Evolutionary conservation across 2,797 vertebrate species (phyloP).

Genomic region (Xenops minutus): DNA sequence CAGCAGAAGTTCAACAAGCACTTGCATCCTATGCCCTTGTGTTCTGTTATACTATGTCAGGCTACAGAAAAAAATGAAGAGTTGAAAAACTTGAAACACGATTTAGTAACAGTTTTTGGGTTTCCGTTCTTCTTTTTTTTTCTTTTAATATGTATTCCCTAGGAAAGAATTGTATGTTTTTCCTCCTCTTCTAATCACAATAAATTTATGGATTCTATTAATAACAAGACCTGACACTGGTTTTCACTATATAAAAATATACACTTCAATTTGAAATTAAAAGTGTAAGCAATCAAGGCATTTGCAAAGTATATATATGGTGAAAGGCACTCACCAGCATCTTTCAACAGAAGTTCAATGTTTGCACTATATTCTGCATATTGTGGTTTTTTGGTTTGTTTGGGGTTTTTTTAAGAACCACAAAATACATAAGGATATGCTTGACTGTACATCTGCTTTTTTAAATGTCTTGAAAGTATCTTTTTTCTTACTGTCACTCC

Average conservation of each 20-base stretch:
- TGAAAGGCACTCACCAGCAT: neutral
- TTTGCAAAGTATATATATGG: neutral
- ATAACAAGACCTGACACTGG: neutral
- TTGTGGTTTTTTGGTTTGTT: neutral
- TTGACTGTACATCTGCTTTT: neutral
- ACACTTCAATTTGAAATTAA: neutral
- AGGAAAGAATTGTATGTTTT: neutral
- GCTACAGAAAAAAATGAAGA: too few relatives aligned
- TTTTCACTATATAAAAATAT: neutral
- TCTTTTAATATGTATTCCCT: too few relatives aligned
- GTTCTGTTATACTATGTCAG: too few relatives aligned
- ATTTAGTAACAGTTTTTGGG: too few relatives aligned
- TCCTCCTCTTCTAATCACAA: neutral
- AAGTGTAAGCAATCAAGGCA: neutral
- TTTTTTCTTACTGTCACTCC: neutral
- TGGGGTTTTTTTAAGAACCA: neutral
- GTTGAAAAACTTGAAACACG: too few relatives aligned
- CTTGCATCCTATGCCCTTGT: too few relatives aligned
- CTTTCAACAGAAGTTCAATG: neutral
- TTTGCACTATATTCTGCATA: neutral
- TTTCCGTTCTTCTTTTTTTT: too few relatives aligned
- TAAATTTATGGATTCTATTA: neutral
- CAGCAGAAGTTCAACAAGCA: too few relatives aligned
- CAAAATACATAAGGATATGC: neutral
- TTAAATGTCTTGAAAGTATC: neutral